phyloP scores from a whole-genome alignment of 2,113 vertebrate species.

The Cynopterus brachyotis region DNA sequence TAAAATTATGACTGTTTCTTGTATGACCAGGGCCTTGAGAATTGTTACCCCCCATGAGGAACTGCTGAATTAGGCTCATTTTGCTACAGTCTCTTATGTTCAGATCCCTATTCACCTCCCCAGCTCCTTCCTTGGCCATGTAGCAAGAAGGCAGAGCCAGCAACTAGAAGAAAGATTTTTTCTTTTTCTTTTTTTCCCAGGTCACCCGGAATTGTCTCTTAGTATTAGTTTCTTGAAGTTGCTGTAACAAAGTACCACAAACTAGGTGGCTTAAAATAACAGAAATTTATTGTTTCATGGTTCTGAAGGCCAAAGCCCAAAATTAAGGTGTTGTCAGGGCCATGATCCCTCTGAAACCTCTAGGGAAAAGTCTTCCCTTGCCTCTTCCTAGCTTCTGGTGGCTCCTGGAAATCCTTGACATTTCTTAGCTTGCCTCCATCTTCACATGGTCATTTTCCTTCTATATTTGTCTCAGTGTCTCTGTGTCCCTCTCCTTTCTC shows the following conservation, averaged over 20 bases:
- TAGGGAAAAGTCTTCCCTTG: not conserved
- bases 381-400: not conserved
- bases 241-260: not conserved
- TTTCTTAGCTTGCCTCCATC: not conserved
- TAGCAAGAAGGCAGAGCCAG: not conserved
- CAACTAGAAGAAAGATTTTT: not conserved
- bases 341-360: not conserved
- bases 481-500: not conserved
- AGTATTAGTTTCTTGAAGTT: not conserved
- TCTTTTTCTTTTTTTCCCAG: not conserved
- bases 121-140: not conserved
- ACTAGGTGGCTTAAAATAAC: not conserved
- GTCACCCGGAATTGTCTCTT: not conserved
- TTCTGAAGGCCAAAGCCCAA: not conserved
- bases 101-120: not conserved
- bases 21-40: not conserved
- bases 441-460: not conserved
- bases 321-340: not conserved
- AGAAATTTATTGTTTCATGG: not conserved
- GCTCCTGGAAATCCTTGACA: not conserved
- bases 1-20: not conserved
- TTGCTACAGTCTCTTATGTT: not conserved
- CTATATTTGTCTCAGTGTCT: not conserved
- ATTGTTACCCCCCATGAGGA: no score
- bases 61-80: not conserved